These are phyloP conservation scores for Leptinotarsa texana DNA, from an alignment of 1,140 invertebrate species.

Conservation along the genomic window DNA sequence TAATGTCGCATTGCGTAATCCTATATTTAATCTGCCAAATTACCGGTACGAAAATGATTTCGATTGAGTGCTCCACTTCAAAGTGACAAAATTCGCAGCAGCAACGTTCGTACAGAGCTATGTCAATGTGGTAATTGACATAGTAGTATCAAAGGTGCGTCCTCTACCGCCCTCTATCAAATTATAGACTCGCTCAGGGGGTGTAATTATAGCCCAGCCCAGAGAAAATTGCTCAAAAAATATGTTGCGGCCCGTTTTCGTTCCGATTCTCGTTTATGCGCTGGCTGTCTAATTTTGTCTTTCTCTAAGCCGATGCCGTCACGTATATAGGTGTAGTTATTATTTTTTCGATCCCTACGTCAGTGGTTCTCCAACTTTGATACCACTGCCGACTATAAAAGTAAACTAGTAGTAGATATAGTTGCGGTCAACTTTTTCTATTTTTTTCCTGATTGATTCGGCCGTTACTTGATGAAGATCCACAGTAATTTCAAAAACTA, in stretches of 20 bases:
- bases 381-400: too few species aligned
- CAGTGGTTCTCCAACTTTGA: constrained; percentile 9
- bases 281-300: constrained; percentile 28
- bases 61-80: constrained; percentile 33
- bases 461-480: too few species aligned
- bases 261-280: constrained; percentile 31
- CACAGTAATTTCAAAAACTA: too few species aligned
- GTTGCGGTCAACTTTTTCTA: too few species aligned
- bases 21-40: constrained; percentile 20
- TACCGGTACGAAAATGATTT: constrained; percentile 24
- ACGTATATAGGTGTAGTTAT: constrained; percentile 23
- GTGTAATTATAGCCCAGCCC: constrained; percentile 54
- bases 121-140: constrained; percentile 53
- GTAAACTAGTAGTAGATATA: too few species aligned
- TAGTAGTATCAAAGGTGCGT: constrained; percentile 54
- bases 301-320: constrained; percentile 28
- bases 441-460: too few species aligned
- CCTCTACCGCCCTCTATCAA: constrained; percentile 47
- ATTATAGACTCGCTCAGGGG: constrained; percentile 52
- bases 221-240: constrained; percentile 55
- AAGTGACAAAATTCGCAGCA: constrained; percentile 37
- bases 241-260: constrained; percentile 45
- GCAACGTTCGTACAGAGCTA: constrained; percentile 17
- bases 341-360: constrained; percentile 19
- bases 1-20: constrained; percentile 3